Evolutionary conservation across 2,888 invertebrate genomes (phyloP), one percentile per base, ranked within the genome.

Genomic region (Chironomus riparius): DNA sequence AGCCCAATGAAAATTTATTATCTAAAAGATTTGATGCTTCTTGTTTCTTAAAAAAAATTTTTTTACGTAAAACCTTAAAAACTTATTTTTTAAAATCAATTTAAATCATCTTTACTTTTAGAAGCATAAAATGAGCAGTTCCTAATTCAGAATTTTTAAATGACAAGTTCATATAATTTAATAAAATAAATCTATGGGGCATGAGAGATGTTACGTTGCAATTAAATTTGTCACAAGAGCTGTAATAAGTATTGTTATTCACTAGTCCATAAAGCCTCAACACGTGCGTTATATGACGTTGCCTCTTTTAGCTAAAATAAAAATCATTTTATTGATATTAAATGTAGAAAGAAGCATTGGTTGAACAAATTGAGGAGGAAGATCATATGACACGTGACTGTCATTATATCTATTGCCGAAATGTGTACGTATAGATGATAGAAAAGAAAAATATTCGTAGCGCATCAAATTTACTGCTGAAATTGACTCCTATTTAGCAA

Each of bases 191-290:
- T 24, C 21, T 22, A 24, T 65, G 24, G 21, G 24, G 65, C 24
- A 22, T 65, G 18, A 56, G 56, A 7, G 56, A 56, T 56, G 56
- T 56, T 56, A 56, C 56, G 18, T 56, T 38, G 70, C 47, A 21
- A 50, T 50, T 71, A 71, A 71, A 71, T 71, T 71, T 71, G 72
- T 72, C 72, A 62, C 24, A 56, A 65, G 65, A 56, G 18, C 18
- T 7, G n/a, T 15, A 56, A 18, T 15, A 56, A 18, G 56, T n/a
- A 7, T 18, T 56, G 56, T n/a, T 22, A 18, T 10, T 61, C 72
- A 72, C 72, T 72, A 62, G 72, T 62, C 72, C 72, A 72, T 72
- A 72, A 72, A 72, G 72, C 72, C 72, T 72, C 72, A 72, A 38
- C 72, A 72, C 72, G 72, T 72, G 70, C 10, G 10, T 38, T 22